A percentile compares a stretch with the other conserved stretches of the same genome.
Conservation (phyloP, 2,888 invertebrate species). For the Caenorhabditis auriculariae region DNA sequence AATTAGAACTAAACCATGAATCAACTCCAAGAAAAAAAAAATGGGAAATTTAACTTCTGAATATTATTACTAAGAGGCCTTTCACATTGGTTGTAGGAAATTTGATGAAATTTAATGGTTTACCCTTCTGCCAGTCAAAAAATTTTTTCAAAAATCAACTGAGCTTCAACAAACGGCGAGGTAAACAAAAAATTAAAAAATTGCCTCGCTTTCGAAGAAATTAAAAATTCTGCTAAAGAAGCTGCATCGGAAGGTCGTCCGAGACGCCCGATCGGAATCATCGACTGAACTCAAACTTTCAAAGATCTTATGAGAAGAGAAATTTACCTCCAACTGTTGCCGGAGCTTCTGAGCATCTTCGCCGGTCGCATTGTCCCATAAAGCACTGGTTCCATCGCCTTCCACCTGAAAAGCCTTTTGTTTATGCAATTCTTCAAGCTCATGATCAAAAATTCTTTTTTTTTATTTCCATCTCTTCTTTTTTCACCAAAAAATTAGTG, state of each 20-base stretch:
- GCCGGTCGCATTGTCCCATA: slow-evolving; percentile 43
- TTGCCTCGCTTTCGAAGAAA: slow-evolving; percentile 37
- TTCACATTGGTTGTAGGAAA: no score
- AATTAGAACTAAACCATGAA: background rate
- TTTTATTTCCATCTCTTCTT: no score
- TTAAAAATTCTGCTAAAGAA: slow-evolving; percentile 48
- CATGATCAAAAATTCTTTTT: no score
- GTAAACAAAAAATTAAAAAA: no score
- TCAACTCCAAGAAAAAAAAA: background rate
- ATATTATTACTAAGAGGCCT: no score
- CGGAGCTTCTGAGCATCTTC: slow-evolving; percentile 20
- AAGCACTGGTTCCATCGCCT: slow-evolving; percentile 44
- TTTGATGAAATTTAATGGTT: no score
- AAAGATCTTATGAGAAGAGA: background rate
- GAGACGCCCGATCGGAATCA: slow-evolving; percentile 54
- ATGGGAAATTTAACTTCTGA: no score
- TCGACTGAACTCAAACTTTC: slow-evolving; percentile 8
- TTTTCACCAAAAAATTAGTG: no score
- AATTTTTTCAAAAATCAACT: no score
- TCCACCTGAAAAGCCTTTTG: slow-evolving; percentile 22
- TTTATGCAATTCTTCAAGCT: no score
- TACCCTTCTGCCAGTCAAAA: no score
- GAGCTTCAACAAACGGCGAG: background rate
- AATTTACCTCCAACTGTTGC: slow-evolving; percentile 19
- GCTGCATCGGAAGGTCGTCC: slow-evolving; percentile 45